These are phyloP conservation scores for Podarcis siculus DNA, from an alignment of 2,797 vertebrate genomes.

Conservation along the genomic window DNA sequence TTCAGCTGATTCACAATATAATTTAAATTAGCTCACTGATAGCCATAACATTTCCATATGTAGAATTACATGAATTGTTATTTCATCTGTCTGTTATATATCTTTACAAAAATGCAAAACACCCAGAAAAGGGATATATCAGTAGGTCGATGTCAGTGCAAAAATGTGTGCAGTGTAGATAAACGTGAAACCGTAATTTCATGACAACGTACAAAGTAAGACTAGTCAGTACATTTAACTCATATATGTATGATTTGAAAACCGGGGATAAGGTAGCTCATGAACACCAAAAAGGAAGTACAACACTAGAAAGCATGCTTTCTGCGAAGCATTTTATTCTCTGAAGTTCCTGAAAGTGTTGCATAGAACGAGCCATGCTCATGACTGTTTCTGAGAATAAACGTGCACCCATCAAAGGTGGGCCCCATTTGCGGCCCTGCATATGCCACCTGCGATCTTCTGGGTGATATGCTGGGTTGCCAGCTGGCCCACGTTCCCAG, in stretches of 20 bases:
- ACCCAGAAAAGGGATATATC: not conserved
- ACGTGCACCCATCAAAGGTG: too few relatives aligned
- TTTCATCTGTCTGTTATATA: conserved; percentile 48
- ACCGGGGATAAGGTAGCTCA: conserved; percentile 8
- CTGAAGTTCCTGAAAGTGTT: not conserved
- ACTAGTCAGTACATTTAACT: conserved; percentile 38
- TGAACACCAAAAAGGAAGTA: not conserved
- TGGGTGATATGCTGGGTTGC: too few relatives aligned
- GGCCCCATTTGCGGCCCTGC: too few relatives aligned
- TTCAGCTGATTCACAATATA: conserved; percentile 51
- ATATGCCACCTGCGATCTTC: too few relatives aligned
- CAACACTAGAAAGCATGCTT: conserved; percentile 12
- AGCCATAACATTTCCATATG: conserved; percentile 44
- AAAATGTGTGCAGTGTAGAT: conserved; percentile 37
- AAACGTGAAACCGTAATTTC: conserved; percentile 48
- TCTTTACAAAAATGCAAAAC: conserved; percentile 11
- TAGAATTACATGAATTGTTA: conserved; percentile 52
- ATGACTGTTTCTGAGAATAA: not conserved
- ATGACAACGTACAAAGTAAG: conserved; percentile 15
- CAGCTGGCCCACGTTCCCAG: too few relatives aligned
- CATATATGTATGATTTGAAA: conserved; percentile 38
- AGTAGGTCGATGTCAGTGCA: conserved; percentile 27
- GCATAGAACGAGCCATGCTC: not conserved
- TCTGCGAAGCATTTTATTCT: conserved; percentile 33
- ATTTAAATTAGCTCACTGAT: conserved; percentile 55